Evolutionary conservation across 2,797 vertebrate species (phyloP).

Genomic region (Ambastaia sidthimunki): DNA sequence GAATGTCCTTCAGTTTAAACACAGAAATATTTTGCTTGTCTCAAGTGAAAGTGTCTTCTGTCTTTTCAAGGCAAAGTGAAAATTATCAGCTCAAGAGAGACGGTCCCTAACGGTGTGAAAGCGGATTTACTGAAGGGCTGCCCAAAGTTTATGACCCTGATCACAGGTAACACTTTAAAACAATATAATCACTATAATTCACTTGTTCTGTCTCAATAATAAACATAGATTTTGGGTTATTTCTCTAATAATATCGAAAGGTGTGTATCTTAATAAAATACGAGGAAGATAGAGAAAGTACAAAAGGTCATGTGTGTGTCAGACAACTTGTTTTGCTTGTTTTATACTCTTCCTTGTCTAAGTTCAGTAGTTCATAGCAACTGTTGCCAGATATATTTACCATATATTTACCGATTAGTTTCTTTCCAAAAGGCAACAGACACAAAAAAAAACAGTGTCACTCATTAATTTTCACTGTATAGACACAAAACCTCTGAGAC

Average conservation of each 20-base stretch:
- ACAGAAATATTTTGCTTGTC: background rate
- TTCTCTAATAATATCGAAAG: background rate
- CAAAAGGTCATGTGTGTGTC: background rate
- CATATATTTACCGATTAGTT: too few species aligned
- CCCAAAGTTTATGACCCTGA: background rate
- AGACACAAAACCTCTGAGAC: too few species aligned
- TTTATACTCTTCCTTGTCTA: background rate
- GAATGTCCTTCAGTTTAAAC: background rate
- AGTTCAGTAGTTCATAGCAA: background rate
- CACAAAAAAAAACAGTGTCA: too few species aligned
- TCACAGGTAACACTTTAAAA: conserved; percentile 62
- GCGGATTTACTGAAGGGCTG: conserved; percentile 66
- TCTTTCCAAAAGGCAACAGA: too few species aligned
- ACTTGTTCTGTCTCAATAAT: background rate
- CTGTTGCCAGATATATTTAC: background rate
- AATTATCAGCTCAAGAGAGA: conserved; percentile 80
- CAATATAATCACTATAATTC: too few species aligned
- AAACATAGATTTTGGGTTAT: background rate
- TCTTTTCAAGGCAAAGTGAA: conserved; percentile 69
- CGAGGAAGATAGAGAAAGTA: background rate
- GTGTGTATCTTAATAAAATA: background rate
- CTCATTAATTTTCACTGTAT: too few species aligned
- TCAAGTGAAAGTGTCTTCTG: background rate
- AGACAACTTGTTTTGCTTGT: conserved; percentile 15
- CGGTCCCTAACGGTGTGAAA: conserved; percentile 65